These are phyloP conservation scores for Microtus montanus DNA, from an alignment of 2,113 vertebrate species.

Conservation along the genomic window DNA sequence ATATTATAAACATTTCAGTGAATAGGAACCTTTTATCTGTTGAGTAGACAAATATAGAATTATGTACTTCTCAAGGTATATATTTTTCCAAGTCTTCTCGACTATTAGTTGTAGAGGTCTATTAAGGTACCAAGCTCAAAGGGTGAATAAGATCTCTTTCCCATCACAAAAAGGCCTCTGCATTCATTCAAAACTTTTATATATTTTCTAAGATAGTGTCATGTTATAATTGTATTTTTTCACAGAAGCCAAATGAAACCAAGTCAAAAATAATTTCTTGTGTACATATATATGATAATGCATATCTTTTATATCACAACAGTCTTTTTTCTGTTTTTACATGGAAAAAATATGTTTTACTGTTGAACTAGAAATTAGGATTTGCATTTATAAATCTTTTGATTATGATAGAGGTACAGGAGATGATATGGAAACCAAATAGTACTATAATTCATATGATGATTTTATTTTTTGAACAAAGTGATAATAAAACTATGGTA, in stretches of 20 bases:
- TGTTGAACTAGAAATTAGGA: neutral
- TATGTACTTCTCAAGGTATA: neutral
- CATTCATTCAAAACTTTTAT: neutral
- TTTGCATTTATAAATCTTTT: neutral
- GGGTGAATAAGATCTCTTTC: neutral
- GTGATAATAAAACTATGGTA: neutral
- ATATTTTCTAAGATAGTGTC: constrained; percentile 8
- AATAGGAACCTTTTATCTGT: neutral
- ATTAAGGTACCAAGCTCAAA: neutral
- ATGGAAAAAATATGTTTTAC: neutral
- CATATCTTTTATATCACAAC: neutral
- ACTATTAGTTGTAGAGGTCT: neutral
- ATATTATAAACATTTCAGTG: neutral
- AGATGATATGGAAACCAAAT: neutral
- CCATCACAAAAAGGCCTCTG: neutral
- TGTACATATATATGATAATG: neutral
- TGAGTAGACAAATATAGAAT: neutral
- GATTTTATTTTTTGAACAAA: constrained; percentile 5
- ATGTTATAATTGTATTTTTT: constrained; percentile 7
- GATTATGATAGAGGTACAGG: neutral
- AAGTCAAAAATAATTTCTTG: neutral
- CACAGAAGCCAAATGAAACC: neutral
- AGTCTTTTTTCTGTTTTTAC: neutral
- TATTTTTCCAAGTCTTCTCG: neutral
- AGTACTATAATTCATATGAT: neutral